These are phyloP conservation scores for Phalacrocorax pelagicus DNA, from an alignment of 2,113 vertebrate genomes.

Conservation along the genomic window DNA sequence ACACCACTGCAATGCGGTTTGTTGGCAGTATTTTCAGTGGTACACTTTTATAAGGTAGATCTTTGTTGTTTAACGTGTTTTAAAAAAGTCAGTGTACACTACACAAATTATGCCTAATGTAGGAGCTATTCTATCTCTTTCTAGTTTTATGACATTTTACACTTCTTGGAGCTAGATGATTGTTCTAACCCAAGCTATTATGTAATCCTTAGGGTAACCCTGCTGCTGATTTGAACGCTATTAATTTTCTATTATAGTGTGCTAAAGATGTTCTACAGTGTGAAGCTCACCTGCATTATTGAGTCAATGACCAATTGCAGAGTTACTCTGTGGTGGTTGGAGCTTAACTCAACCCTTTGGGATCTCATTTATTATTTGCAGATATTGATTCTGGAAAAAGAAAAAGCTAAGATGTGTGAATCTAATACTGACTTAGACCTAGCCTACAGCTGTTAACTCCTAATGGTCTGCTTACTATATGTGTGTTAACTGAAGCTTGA, in stretches of 20 bases:
- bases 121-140: conserved; percentile 49
- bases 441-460: conserved; percentile 84
- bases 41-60: conserved; percentile 7
- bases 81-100: conserved; percentile 28
- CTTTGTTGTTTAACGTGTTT: conserved; percentile 45
- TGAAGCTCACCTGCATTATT: conserved; percentile 91
- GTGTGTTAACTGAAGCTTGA: conserved; percentile 28
- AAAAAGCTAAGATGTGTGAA: conserved; percentile 83
- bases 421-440: conserved; percentile 84
- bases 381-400: conserved; percentile 93
- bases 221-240: conserved; percentile 90
- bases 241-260: conserved; percentile 96
- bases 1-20: conserved; percentile 54
- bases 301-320: conserved; percentile 90
- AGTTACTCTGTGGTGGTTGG: conserved; percentile 82
- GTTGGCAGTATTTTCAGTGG: conserved; percentile 27
- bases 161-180: conserved; percentile 80
- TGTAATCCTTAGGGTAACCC: conserved; percentile 89
- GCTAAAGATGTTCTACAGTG: conserved; percentile 88
- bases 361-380: conserved; percentile 99
- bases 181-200: conserved; percentile 89
- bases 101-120: conserved; percentile 56
- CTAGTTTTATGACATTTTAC: conserved; percentile 79
- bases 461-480: conserved; percentile 64
- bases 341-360: conserved; percentile 89